Evolutionary conservation across 2,888 invertebrate genomes (phyloP), one percentile per base, ranked within the genome.

Genomic region (Agriopis marginaria): DNA sequence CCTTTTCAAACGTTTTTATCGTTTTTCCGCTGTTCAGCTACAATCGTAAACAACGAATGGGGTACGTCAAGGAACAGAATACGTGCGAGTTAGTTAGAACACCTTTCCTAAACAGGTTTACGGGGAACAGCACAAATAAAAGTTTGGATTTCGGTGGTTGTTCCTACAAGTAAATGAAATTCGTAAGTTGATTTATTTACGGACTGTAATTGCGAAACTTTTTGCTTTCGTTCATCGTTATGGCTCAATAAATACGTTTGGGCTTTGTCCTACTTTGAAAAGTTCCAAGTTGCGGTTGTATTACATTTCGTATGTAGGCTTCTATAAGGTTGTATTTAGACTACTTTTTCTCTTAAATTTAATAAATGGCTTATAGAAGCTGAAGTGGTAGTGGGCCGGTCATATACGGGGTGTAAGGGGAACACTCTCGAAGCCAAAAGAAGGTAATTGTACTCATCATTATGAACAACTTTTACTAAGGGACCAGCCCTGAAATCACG

Each of bases 1-100:
- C 73, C 76, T 72, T 78, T 76, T 75, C 73, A 72, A 79, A 74
- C 73, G 71, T 79, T 84, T 84, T 86, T 84, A 87, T 83, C 79
- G 82, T 75, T 80, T 79, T 73, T 75, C 76, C 78, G 76, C 77
- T 80, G 81, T 82, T 79, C 75, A 77, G 78, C 76, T 77, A 73
- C 68, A 78, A 79, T 84, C 82, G 84, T 86, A 83, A 84, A 85
- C 80, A 82, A 77, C 66, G 73, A 82, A 82, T 77, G 79, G 79
- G 77, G 79, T 80, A 71, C 71, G 62, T 65, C 58, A 47, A 54
- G 63, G 40, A 9, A 64, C 62, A 59, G 58, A 66, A 49, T 54
- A 59, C 17, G 59, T 11, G 40, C 12, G 9, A 58, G 53, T 68
- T 17, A 45, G 39, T 55, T 23, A 75, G 7, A 79, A 76, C 78